Base-by-base conservation (phyloP, 2,797 vertebrate genomes). In the Streptopelia turtur region DNA sequence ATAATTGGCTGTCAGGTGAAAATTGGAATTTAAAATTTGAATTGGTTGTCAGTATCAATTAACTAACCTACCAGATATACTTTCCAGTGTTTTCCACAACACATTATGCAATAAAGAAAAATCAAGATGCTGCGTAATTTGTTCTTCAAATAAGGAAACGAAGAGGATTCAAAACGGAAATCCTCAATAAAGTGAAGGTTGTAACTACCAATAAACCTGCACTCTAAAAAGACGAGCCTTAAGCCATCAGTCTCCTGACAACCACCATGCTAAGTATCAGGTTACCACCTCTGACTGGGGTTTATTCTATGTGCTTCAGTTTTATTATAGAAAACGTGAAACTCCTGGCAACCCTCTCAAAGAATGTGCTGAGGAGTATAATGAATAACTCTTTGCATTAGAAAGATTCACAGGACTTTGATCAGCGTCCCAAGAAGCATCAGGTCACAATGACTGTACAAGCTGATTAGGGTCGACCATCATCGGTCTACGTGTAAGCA, bases 381-480 rank as follows among this genome's bases (percentile, higher is more conserved):
- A 97, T 96, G 92, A 97, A 83, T 95, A 96, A 96, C 94, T 96
- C 87, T 82, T 80, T 5, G 72, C 92, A 95, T 96, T 96, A 97
- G 85, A 97, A 94, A 72, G 81, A 97, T 89, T 95, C 83, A 89
- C 28, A 33, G 77, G 92, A 97, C 97, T 97, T 97, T 97, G 96
- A 97, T 97, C 97, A 94, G 61, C 93, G 90, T 96, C 88, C 93
- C 82, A 41, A 88, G 91, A 97, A 96, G 86, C 93, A 95, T 83
- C 25, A 50, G 97, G 97, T 97, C 96, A 97, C 89, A 82, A 82
- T 77, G 90, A 93, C 97, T 89, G 90, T 94, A 96, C 91, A 97
- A 96, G 92, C 78, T 90, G 92, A 96, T 95, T 95, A 96, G 82
- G 50, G 94, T 93, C 24, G 69, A 82, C 90, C 81, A 83, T 79